Percentiles rank a stretch among this genome's conserved stretches.
phyloP scores from a whole-genome alignment of 1,140 invertebrate species.

The Eciton burchellii region DNA sequence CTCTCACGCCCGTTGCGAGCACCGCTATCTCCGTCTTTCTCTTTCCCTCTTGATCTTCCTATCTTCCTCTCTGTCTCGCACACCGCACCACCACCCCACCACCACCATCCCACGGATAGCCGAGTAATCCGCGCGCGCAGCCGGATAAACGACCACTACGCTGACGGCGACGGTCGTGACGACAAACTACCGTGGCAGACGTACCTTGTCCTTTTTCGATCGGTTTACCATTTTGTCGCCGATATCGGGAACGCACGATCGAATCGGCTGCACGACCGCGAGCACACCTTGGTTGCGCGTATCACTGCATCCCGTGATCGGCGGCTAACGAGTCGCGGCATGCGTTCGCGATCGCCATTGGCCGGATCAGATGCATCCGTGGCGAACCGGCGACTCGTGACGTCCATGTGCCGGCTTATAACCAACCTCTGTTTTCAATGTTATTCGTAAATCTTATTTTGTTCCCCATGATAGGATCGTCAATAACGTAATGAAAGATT shows the following conservation, averaged over 20 bases:
- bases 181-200: slow-evolving; percentile 63
- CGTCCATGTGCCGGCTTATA: no score
- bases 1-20: not conserved
- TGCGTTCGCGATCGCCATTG: slow-evolving; percentile 75
- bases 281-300: slow-evolving; percentile 54
- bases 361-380: slow-evolving; percentile 17
- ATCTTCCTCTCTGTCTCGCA: not conserved
- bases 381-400: not conserved
- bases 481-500: not conserved
- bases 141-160: slow-evolving; percentile 24
- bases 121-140: slow-evolving; percentile 29
- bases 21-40: slow-evolving; percentile 12
- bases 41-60: not conserved
- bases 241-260: slow-evolving; percentile 58
- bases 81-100: no score
- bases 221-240: slow-evolving; percentile 82
- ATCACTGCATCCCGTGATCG: slow-evolving; percentile 59
- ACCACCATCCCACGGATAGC: slow-evolving; percentile 26
- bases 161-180: slow-evolving; percentile 14
- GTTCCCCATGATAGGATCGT: no score
- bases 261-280: slow-evolving; percentile 57
- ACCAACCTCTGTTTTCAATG: no score
- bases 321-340: slow-evolving; percentile 63
- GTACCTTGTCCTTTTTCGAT: slow-evolving; percentile 85
- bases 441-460: not conserved